Evolutionary conservation across 2,888 invertebrate species (phyloP).

Genomic region (Dusona sp.): DNA sequence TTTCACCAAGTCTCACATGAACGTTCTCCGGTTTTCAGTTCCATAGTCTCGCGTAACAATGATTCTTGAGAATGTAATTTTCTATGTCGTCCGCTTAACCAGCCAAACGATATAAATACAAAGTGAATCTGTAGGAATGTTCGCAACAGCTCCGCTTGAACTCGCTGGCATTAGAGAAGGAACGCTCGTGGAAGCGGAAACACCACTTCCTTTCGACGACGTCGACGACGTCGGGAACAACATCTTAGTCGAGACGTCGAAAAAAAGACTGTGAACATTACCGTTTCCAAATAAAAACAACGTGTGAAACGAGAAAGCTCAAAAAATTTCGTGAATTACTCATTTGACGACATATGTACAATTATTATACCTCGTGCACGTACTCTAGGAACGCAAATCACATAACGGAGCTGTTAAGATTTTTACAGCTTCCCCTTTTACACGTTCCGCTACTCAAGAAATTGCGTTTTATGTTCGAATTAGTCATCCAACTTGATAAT

Average conservation of each 20-base stretch:
- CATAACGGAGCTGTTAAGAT: slow-evolving; percentile 22
- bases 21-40: slow-evolving; percentile 88
- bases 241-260: slow-evolving; percentile 29
- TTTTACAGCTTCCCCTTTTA: background rate
- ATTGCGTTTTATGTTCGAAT: background rate
- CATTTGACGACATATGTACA: background rate
- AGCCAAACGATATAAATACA: slow-evolving; percentile 81
- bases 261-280: background rate
- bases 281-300: background rate
- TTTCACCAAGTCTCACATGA: slow-evolving; percentile 87
- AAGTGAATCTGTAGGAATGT: slow-evolving; percentile 85
- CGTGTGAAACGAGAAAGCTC: background rate
- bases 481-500: slow-evolving; percentile 18
- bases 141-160: slow-evolving; percentile 81
- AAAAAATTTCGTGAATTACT: background rate
- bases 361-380: slow-evolving; percentile 1
- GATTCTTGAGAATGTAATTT: slow-evolving; percentile 87
- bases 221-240: slow-evolving; percentile 45
- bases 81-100: slow-evolving; percentile 81
- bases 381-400: slow-evolving; percentile 5
- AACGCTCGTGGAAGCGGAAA: slow-evolving; percentile 11
- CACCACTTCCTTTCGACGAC: slow-evolving; percentile 49
- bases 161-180: slow-evolving; percentile 49
- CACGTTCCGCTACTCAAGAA: background rate
- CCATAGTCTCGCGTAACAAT: slow-evolving; percentile 90